These are phyloP conservation scores for Abscondita cerata DNA, from an alignment of 2,888 invertebrate species.

Conservation along the genomic window DNA sequence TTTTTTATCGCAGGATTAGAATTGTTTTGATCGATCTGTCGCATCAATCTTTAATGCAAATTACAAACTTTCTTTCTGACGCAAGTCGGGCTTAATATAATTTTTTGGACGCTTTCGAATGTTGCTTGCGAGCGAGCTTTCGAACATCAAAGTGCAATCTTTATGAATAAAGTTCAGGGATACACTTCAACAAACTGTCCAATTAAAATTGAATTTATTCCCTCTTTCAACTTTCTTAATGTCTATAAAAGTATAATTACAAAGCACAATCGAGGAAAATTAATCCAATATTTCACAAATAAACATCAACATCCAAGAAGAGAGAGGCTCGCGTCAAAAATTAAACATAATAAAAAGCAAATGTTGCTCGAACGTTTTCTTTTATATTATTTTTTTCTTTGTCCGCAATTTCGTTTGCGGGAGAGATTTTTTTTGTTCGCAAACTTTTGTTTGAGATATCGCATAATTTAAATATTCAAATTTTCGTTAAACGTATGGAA, in stretches of 20 bases:
- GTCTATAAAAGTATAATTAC: constrained; percentile 39
- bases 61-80: constrained; percentile 23
- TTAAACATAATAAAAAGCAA: constrained; percentile 40
- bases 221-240: constrained; percentile 35
- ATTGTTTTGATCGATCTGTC: constrained; percentile 28
- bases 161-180: constrained; percentile 35
- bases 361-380: constrained; percentile 30
- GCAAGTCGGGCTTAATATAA: constrained; percentile 19
- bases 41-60: constrained; percentile 24
- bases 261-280: constrained; percentile 34
- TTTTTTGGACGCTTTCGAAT: constrained; percentile 24
- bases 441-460: constrained; percentile 18
- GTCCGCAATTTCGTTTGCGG: neutral
- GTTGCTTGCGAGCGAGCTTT: constrained; percentile 16
- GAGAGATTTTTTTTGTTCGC: neutral
- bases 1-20: constrained; percentile 28
- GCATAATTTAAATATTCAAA: constrained; percentile 33
- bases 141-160: constrained; percentile 38
- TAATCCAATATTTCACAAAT: constrained; percentile 37
- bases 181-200: constrained; percentile 35
- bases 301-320: constrained; percentile 35
- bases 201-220: constrained; percentile 38
- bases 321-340: constrained; percentile 30
- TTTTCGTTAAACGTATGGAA: constrained; percentile 32
- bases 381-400: constrained; percentile 5